phyloP scores from a whole-genome alignment of 2,113 vertebrate genomes.

The Syngnathus floridae region DNA sequence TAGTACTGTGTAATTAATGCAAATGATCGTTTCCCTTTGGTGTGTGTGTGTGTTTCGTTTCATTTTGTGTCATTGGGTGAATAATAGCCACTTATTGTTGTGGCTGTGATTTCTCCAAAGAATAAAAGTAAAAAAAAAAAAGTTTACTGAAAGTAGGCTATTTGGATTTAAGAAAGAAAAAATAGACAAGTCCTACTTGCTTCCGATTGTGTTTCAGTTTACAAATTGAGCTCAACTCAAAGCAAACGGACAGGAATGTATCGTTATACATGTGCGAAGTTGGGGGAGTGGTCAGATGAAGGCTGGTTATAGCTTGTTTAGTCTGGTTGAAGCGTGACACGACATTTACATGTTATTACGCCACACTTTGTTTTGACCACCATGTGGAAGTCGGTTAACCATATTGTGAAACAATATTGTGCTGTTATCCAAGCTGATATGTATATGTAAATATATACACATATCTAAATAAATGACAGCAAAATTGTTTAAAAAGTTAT shows the following conservation, averaged over 20 bases:
- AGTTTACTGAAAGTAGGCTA: not conserved
- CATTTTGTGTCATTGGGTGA: not conserved
- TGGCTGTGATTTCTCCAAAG: not conserved
- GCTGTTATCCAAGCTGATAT: conserved; percentile 1
- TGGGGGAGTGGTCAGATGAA: conserved; percentile 55
- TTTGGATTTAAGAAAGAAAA: not conserved
- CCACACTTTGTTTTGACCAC: conserved; percentile 48
- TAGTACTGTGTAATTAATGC: not conserved
- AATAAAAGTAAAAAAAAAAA: not conserved
- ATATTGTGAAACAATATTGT: not conserved
- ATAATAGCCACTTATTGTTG: not conserved
- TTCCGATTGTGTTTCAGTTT: not conserved
- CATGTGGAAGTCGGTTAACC: conserved; percentile 29
- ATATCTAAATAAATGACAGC: too few species aligned
- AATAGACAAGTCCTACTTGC: not conserved
- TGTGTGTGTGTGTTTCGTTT: too few species aligned
- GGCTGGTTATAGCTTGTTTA: conserved; percentile 69
- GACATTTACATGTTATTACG: conserved; percentile 65
- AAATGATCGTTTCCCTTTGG: not conserved
- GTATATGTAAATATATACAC: too few species aligned
- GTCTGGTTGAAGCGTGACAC: conserved; percentile 53
- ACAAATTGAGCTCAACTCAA: conserved; percentile 5
- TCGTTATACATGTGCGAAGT: conserved; percentile 49
- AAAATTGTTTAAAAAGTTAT: not conserved
- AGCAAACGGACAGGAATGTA: conserved; percentile 41